A percentile compares a stretch with the other conserved stretches of the same genome.
Evolutionary conservation across 2,797 vertebrate species (phyloP).

Genomic region (Urophycis tenuis): DNA sequence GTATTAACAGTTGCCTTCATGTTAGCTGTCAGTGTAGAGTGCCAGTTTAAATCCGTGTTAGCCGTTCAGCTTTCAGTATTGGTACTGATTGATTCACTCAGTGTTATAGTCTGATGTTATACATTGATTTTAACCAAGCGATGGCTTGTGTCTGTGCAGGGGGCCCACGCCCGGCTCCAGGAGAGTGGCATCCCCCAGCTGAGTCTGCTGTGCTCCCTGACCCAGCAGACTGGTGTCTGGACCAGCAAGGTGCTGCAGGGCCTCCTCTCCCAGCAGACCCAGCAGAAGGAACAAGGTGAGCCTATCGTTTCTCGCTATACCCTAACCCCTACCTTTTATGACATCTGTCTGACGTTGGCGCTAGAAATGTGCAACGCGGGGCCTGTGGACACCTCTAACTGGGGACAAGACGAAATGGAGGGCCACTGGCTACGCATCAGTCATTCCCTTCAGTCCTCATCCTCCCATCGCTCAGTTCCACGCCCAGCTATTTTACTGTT

Average conservation of each 20-base stretch:
- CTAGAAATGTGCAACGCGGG: too few relatives aligned
- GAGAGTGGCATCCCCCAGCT: conserved; percentile 81
- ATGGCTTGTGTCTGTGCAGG: conserved; percentile 38
- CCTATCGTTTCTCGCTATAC: background rate
- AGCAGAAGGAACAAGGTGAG: conserved; percentile 76
- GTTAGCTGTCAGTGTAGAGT: background rate
- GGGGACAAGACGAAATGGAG: too few relatives aligned
- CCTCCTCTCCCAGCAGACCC: conserved; percentile 74
- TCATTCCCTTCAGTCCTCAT: too few relatives aligned
- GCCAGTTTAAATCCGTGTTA: background rate
- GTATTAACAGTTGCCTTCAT: too few relatives aligned
- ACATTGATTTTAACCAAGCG: background rate
- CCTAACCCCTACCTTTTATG: background rate
- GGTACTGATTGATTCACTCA: too few relatives aligned
- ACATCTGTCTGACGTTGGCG: too few relatives aligned
- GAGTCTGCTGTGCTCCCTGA: conserved; percentile 73
- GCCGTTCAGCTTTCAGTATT: background rate
- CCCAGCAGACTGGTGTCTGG: conserved; percentile 83
- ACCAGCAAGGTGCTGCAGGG: conserved; percentile 73
- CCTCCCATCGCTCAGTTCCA: too few relatives aligned
- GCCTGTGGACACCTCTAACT: too few relatives aligned
- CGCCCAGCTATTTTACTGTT: too few relatives aligned
- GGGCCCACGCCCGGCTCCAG: conserved; percentile 78
- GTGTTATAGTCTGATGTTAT: background rate
- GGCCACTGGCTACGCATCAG: too few relatives aligned